These are phyloP conservation scores for Caretta caretta DNA, from an alignment of 2,113 vertebrate species.

Conservation along the genomic window DNA sequence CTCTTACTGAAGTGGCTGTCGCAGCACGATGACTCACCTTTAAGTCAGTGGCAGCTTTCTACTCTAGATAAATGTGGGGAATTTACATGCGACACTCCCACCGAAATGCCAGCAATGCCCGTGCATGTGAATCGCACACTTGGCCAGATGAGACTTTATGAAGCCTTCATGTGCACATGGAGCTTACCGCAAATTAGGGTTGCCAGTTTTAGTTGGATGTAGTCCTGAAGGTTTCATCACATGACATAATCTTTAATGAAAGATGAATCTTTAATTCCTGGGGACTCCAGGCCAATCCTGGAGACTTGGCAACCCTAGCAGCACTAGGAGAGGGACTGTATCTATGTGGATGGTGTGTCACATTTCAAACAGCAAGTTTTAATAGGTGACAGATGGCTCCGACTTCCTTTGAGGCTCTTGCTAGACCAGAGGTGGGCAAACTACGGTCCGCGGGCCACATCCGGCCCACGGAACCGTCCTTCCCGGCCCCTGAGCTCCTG, in stretches of 20 bases:
- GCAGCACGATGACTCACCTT: background rate
- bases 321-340: background rate
- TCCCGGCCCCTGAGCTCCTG: too few relatives aligned
- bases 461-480: too few relatives aligned
- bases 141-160: background rate
- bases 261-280: too few relatives aligned
- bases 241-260: too few relatives aligned
- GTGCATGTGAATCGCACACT: background rate
- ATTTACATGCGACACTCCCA: background rate
- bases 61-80: background rate
- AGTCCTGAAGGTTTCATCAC: too few relatives aligned
- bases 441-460: too few relatives aligned
- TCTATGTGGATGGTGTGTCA: fast-evolving
- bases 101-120: background rate
- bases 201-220: too few relatives aligned
- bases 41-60: background rate
- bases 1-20: background rate
- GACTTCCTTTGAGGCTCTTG: background rate
- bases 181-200: background rate
- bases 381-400: background rate
- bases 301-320: fast-evolving
- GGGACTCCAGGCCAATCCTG: too few relatives aligned
- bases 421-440: fast-evolving
- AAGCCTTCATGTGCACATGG: fast-evolving
- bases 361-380: fast-evolving